Percentiles rank a stretch among this genome's conserved stretches.
phyloP scores from a whole-genome alignment of 2,113 vertebrate genomes.

The Morone chrysops region DNA sequence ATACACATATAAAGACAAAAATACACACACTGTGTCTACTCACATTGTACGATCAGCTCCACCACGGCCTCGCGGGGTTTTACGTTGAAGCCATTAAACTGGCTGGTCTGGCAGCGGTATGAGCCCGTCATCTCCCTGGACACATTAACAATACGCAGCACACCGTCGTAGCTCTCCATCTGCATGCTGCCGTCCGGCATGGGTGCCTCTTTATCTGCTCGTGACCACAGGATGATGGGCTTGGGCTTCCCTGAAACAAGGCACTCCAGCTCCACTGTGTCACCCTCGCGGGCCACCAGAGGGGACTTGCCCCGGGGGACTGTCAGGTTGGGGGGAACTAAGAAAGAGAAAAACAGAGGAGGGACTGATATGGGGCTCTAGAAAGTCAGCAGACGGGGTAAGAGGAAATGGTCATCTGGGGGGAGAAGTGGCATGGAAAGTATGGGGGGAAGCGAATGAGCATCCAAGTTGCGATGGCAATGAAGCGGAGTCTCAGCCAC shows the following conservation, averaged over 20 bases:
- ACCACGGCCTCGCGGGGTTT: constrained; percentile 95
- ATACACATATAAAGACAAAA: constrained; percentile 3
- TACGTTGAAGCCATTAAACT: constrained; percentile 98
- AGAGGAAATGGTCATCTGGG: constrained; percentile 60
- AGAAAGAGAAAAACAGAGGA: constrained; percentile 87
- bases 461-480: constrained; percentile 64
- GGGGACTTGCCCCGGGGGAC: constrained; percentile 97
- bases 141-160: constrained; percentile 94
- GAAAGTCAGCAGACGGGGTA: constrained; percentile 78
- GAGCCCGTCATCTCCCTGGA: constrained; percentile 96
- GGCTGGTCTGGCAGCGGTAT: constrained; percentile 97
- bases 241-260: constrained; percentile 99
- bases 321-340: constrained; percentile 98
- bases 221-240: constrained; percentile 97
- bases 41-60: constrained; percentile 98
- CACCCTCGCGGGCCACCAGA: constrained; percentile 95
- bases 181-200: constrained; percentile 97
- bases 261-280: constrained; percentile 97
- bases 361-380: constrained; percentile 88
- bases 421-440: constrained; percentile 31
- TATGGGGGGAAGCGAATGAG: constrained; percentile 60
- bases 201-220: constrained; percentile 92
- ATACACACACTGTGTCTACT: constrained; percentile 80
- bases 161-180: constrained; percentile 97
- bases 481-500: constrained; percentile 54